phyloP scores from a whole-genome alignment of 2,797 vertebrate species.

The Threskiornis aethiopicus region DNA sequence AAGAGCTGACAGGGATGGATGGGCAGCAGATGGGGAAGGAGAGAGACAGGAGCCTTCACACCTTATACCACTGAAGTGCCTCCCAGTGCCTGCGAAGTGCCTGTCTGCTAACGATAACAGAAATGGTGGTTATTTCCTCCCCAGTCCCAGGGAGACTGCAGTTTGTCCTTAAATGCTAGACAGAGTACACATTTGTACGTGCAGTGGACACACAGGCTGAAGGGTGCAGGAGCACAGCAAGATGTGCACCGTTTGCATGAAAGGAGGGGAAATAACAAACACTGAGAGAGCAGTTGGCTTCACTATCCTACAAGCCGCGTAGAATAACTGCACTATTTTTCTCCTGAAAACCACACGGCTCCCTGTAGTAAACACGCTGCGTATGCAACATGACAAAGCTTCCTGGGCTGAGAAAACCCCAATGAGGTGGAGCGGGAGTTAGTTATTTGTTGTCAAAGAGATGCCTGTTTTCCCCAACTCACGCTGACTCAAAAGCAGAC shows the following conservation, averaged over 20 bases:
- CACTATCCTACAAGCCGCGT: neutral
- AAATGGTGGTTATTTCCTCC: neutral
- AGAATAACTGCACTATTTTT: neutral
- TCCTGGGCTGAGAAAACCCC: neutral
- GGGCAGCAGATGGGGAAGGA: neutral
- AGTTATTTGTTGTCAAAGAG: neutral
- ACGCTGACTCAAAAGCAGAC: neutral
- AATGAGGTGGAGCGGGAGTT: neutral
- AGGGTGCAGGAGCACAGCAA: neutral
- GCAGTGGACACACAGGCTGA: neutral
- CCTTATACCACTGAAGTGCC: neutral
- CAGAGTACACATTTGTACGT: accelerated
- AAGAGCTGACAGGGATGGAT: neutral
- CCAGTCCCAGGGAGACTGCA: neutral
- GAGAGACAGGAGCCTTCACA: neutral
- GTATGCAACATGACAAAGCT: neutral
- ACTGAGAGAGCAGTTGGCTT: neutral
- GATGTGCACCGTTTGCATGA: neutral
- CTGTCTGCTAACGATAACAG: neutral
- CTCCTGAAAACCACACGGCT: neutral
- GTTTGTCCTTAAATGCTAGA: neutral
- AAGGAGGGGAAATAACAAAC: neutral
- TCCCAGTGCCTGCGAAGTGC: neutral
- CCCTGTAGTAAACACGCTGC: neutral
- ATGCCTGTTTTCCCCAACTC: neutral